Base-by-base conservation (phyloP, 2,888 invertebrate genomes). In the Kuschelorhynchus macadamiae region DNA sequence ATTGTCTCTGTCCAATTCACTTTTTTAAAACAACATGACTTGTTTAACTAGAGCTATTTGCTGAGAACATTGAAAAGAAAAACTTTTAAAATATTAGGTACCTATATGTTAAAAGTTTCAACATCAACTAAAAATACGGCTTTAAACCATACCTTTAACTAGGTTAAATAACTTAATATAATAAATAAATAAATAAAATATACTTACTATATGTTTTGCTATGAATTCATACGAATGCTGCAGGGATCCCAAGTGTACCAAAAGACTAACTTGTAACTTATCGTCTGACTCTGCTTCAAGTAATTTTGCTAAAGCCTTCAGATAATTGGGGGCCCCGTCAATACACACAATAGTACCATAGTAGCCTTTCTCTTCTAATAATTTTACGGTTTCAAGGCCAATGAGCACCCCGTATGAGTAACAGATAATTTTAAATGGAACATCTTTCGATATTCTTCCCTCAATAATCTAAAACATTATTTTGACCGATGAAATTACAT, bases 321-420 rank as follows among this genome's bases (percentile, higher is more conserved):
- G 82, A 79, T 89, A 88, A 33, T 88, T 86, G 0, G 92, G 93
- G 0, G 92, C 86, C 8, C 96, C 96, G 80, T 97, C 97, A 49
- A 98, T 86, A 11, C 95, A 87, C 75, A 92, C 85, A 1, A 93
- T 75, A 41, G 87, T 85, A 1, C 92, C 93, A 11, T 79, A 84
- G 56, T 85, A 85, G 72, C 92, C 92, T 76, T 87, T 85, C 5
- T 83, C 84, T 81, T 95, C 94, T 33, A 97, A 84, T 76, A 88
- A 86, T 7, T 88, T 84, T 2, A 90, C 92, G 66, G 97, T 84
- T 80, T 96, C 93, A 61, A 96, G 82, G 0, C 92, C 91, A 16
- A 96, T 85, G 17, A 92, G 82, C 0, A 91, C 86, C 44, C 98
- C 98, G 79, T 90, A 97, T 11, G 97, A 98, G 85, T 98, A 97